phyloP scores from a whole-genome alignment of 1,140 invertebrate genomes.

The Euborellia annulipes region DNA sequence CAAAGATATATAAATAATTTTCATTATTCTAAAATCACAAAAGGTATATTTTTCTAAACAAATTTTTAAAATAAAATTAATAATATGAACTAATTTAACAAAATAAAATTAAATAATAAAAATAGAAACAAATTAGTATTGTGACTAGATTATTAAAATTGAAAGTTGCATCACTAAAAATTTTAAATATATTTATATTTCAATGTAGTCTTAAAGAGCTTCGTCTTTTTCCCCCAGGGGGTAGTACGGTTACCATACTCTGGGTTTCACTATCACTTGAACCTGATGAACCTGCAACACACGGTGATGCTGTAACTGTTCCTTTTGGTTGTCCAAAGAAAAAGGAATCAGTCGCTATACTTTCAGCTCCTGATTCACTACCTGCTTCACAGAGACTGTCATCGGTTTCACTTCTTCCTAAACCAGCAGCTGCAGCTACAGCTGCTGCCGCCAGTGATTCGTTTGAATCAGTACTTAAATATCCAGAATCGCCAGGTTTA shows the following conservation, averaged over 20 bases:
- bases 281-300: slow-evolving; percentile 16
- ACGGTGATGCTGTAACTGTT: slow-evolving; percentile 15
- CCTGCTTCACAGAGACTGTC: slow-evolving; percentile 40
- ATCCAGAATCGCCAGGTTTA: slow-evolving; percentile 46
- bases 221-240: slow-evolving; percentile 17
- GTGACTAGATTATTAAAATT: background rate
- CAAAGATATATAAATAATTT: background rate
- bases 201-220: slow-evolving; percentile 16
- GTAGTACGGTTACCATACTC: slow-evolving; percentile 31
- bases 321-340: slow-evolving; percentile 49
- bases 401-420: slow-evolving; percentile 9
- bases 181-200: background rate
- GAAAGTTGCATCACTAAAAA: background rate
- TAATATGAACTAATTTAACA: background rate
- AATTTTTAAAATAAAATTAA: background rate
- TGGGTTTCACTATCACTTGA: slow-evolving; percentile 31
- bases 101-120: background rate
- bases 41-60: background rate
- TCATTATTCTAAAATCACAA: background rate
- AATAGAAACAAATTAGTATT: background rate
- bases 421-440: background rate
- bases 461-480: slow-evolving; percentile 58
- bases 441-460: slow-evolving; percentile 19
- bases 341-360: slow-evolving; percentile 66
- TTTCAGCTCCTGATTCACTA: slow-evolving; percentile 70